Conservation (phyloP, 1,140 invertebrate genomes). For the Drosophila simulans region DNA sequence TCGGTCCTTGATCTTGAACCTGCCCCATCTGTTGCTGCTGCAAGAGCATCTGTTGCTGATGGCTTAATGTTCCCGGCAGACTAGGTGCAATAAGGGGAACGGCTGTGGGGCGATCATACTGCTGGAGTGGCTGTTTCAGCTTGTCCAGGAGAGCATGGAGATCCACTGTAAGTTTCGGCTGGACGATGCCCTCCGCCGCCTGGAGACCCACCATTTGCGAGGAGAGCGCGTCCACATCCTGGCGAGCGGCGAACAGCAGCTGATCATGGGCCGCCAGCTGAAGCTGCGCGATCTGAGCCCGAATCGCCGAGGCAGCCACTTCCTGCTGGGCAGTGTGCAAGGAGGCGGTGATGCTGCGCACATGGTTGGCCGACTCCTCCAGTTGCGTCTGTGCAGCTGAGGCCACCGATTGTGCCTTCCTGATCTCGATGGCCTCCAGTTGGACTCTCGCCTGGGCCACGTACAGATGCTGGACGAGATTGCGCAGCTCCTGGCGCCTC, state of each 20-base stretch:
- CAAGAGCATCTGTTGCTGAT: slow-evolving; percentile 1
- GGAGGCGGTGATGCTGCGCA: slow-evolving; percentile 74
- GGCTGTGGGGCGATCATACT: slow-evolving; percentile 64
- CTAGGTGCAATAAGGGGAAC: slow-evolving; percentile 54
- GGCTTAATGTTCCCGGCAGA: slow-evolving; percentile 6
- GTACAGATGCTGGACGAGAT: slow-evolving; percentile 76
- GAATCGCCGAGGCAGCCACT: slow-evolving; percentile 75
- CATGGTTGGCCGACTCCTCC: slow-evolving; percentile 78
- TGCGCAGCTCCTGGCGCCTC: slow-evolving; percentile 63
- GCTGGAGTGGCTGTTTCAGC: slow-evolving; percentile 71
- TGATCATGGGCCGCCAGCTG: slow-evolving; percentile 83
- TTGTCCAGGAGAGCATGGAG: slow-evolving; percentile 69
- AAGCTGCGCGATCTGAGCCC: slow-evolving; percentile 79
- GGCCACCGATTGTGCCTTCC: slow-evolving; percentile 76
- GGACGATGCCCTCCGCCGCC: slow-evolving; percentile 79
- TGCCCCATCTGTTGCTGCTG: slow-evolving; percentile 6
- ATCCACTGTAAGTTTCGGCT: slow-evolving; percentile 72
- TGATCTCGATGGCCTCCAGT: slow-evolving; percentile 78
- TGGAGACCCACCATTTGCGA: slow-evolving; percentile 82
- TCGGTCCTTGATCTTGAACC: not conserved
- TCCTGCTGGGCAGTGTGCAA: slow-evolving; percentile 81
- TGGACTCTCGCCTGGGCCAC: slow-evolving; percentile 81
- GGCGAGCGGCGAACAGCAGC: slow-evolving; percentile 77
- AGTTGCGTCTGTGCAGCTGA: slow-evolving; percentile 64
- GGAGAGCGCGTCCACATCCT: slow-evolving; percentile 79